phyloP scores from a whole-genome alignment of 2,113 vertebrate species.

The Heliornis fulica region DNA sequence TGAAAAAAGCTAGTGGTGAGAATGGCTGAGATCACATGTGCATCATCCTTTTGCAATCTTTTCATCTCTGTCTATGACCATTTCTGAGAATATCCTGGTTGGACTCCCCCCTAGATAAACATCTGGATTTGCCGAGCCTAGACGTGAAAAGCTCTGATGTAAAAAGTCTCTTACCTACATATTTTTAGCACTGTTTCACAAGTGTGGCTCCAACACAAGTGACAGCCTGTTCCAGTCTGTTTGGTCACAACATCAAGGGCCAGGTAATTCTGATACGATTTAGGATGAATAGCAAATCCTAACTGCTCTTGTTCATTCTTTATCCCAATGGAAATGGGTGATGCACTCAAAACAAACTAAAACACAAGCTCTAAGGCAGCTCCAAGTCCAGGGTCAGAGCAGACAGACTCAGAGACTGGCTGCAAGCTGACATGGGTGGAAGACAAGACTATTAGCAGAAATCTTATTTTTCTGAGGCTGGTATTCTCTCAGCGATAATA shows the following conservation, averaged over 20 bases:
- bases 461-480: neutral
- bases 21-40: rapidly evolving
- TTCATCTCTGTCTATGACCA: neutral
- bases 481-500: neutral
- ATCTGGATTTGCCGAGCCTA: neutral
- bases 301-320: neutral
- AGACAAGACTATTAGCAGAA: neutral
- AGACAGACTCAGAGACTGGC: neutral
- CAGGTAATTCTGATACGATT: neutral
- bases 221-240: rapidly evolving
- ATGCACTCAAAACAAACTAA: neutral
- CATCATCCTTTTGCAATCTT: neutral
- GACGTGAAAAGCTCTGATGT: neutral
- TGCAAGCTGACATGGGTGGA: neutral
- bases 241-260: neutral
- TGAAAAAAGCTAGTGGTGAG: neutral
- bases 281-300: neutral
- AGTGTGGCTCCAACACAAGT: neutral
- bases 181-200: neutral
- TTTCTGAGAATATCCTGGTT: neutral
- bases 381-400: neutral
- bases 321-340: neutral
- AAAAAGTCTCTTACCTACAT: neutral
- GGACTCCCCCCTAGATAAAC: neutral
- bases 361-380: neutral